Evolutionary conservation across 1,140 invertebrate species (phyloP).

Genomic region (Chionoecetes opilio): DNA sequence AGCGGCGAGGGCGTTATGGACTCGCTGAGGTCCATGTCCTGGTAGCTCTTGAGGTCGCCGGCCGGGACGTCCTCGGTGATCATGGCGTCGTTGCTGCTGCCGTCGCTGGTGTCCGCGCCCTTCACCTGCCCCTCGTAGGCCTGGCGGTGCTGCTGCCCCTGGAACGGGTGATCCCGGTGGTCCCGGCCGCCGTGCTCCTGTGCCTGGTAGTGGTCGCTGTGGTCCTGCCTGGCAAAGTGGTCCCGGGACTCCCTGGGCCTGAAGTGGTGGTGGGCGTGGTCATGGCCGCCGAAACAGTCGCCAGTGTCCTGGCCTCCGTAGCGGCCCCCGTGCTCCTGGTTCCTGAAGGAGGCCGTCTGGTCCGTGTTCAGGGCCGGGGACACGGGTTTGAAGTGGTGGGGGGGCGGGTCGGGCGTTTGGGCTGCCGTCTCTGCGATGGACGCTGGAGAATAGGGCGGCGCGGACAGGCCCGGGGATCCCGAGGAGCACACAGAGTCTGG

Average conservation of each 20-base stretch:
- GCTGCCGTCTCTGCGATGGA: conserved; percentile 64
- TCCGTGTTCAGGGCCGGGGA: conserved; percentile 72
- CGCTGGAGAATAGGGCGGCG: conserved; percentile 70
- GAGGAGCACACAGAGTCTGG: conserved; percentile 78
- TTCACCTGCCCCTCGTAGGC: conserved; percentile 54
- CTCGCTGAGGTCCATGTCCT: conserved; percentile 77
- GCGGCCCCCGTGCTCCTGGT: conserved; percentile 57
- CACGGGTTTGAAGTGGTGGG: conserved; percentile 74
- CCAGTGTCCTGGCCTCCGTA: conserved; percentile 64
- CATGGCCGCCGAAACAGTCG: conserved; percentile 53
- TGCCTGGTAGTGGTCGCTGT: conserved; percentile 57
- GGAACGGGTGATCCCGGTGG: conserved; percentile 57
- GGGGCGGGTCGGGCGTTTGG: conserved; percentile 72
- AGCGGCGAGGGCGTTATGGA: conserved; percentile 70
- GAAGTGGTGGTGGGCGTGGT: conserved; percentile 61
- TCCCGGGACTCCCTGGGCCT: conserved; percentile 53
- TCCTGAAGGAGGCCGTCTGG: conserved; percentile 66
- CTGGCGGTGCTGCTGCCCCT: conserved; percentile 36
- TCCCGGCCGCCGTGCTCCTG: conserved; percentile 54
- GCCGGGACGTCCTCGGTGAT: conserved; percentile 73
- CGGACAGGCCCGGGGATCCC: conserved; percentile 70
- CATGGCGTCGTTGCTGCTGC: conserved; percentile 77
- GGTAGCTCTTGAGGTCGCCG: conserved; percentile 71
- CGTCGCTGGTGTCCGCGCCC: conserved; percentile 67
- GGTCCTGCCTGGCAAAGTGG: conserved; percentile 53